Conservation (phyloP, 2,888 invertebrate species). For the Ectemnius lituratus region DNA sequence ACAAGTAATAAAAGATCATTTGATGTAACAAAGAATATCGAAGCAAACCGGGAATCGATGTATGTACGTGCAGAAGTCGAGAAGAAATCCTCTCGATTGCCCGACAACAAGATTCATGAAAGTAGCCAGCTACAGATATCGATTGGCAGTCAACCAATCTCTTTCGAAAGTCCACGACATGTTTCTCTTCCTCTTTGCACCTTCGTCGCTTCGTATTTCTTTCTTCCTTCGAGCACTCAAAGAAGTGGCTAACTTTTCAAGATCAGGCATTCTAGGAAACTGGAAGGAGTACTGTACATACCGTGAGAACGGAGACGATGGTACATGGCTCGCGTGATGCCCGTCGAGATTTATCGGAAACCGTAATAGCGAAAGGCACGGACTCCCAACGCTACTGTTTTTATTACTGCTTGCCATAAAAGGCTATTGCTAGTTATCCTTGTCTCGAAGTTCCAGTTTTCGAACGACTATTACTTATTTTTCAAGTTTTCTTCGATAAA, state of each 20-base stretch:
- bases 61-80: too few relatives aligned
- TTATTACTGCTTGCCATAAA: too few relatives aligned
- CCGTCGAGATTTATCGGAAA: conserved; percentile 37
- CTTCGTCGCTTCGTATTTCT: conserved; percentile 6
- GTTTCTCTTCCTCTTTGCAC: conserved; percentile 28
- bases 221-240: conserved; percentile 6
- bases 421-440: too few relatives aligned
- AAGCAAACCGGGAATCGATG: too few relatives aligned
- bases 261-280: conserved; percentile 22
- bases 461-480: too few relatives aligned
- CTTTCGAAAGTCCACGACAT: conserved; percentile 39
- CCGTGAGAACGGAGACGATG: conserved; percentile 28
- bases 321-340: conserved; percentile 20
- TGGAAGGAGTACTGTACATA: conserved; percentile 14
- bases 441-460: too few relatives aligned
- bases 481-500: too few relatives aligned
- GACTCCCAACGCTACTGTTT: conserved; percentile 8
- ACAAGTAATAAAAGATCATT: too few relatives aligned
- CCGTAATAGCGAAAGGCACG: conserved; percentile 12
- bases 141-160: conserved; percentile 51
- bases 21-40: too few relatives aligned
- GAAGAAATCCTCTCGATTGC: conserved; percentile 23
- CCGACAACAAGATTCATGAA: conserved; percentile 44
- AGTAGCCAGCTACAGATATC: conserved; percentile 36
- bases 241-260: conserved; percentile 35